These are phyloP conservation scores for Saguinus midas DNA, from an alignment of 2,113 vertebrate genomes.

Conservation along the genomic window DNA sequence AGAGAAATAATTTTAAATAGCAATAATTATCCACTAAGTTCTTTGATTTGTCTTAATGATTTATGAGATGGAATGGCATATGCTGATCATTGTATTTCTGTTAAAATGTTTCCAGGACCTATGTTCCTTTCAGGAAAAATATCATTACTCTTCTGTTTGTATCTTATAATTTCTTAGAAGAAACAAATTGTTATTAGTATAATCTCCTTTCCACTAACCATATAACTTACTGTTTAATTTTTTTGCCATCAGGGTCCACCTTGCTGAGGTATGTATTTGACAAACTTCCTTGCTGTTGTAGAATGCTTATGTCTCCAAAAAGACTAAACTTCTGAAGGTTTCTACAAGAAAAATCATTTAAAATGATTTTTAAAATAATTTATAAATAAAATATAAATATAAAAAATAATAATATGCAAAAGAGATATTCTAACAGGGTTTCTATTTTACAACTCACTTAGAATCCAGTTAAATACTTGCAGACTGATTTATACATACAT, in stretches of 20 bases:
- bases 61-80: neutral
- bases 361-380: conserved; percentile 44
- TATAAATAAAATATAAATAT: conserved; percentile 39
- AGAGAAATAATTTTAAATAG: conserved; percentile 24
- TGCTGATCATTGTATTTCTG: neutral
- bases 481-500: neutral
- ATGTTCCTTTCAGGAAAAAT: conserved; percentile 24
- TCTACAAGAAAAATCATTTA: conserved; percentile 82
- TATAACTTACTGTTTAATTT: conserved; percentile 95
- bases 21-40: conserved; percentile 34
- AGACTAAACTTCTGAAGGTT: conserved; percentile 97
- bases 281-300: conserved; percentile 93
- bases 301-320: conserved; percentile 95
- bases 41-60: conserved; percentile 33
- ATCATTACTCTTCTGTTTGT: neutral
- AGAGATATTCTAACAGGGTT: neutral
- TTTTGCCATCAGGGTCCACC: conserved; percentile 95
- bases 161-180: conserved; percentile 5
- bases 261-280: conserved; percentile 93
- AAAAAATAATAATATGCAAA: conserved; percentile 38
- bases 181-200: neutral
- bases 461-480: conserved; percentile 9
- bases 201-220: neutral
- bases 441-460: conserved; percentile 2
- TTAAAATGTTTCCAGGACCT: conserved; percentile 29